Conservation (phyloP, 2,888 invertebrate genomes). For the Acleris sparsana region DNA sequence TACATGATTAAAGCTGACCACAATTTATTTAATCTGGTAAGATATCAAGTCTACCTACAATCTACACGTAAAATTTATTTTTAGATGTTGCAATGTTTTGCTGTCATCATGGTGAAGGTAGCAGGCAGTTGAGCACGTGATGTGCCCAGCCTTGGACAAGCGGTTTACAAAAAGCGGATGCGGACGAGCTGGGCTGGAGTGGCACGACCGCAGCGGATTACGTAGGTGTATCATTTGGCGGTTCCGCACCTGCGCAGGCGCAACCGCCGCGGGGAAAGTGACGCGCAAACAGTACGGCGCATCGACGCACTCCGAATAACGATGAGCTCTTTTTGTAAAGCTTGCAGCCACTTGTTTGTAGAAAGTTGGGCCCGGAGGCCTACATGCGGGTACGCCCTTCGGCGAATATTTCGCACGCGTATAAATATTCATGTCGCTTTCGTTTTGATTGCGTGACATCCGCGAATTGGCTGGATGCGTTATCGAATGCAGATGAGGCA, state of each 20-base stretch:
- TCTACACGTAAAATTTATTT: too few species aligned
- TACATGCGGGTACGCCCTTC: constrained; percentile 80
- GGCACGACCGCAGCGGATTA: constrained; percentile 63
- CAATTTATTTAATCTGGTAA: too few species aligned
- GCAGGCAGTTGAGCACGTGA: constrained; percentile 48
- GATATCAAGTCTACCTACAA: too few species aligned
- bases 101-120: constrained; percentile 41
- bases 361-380: constrained; percentile 67
- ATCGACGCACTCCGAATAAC: constrained; percentile 70
- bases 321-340: constrained; percentile 75
- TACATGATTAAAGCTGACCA: too few species aligned
- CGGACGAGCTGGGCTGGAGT: constrained; percentile 49
- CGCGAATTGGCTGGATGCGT: constrained; percentile 51
- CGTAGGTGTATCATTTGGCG: constrained; percentile 56
- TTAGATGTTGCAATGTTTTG: too few species aligned
- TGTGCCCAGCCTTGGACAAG: constrained; percentile 58
- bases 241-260: constrained; percentile 41
- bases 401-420: constrained; percentile 78
- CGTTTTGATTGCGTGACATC: constrained; percentile 76
- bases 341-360: constrained; percentile 63
- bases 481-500: constrained; percentile 46
- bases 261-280: constrained; percentile 67
- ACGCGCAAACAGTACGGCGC: constrained; percentile 55
- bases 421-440: constrained; percentile 79
- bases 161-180: constrained; percentile 57